Conservation (phyloP, 35 echinoderm and acorn worm genomes). For the Diadema setosum region DNA sequence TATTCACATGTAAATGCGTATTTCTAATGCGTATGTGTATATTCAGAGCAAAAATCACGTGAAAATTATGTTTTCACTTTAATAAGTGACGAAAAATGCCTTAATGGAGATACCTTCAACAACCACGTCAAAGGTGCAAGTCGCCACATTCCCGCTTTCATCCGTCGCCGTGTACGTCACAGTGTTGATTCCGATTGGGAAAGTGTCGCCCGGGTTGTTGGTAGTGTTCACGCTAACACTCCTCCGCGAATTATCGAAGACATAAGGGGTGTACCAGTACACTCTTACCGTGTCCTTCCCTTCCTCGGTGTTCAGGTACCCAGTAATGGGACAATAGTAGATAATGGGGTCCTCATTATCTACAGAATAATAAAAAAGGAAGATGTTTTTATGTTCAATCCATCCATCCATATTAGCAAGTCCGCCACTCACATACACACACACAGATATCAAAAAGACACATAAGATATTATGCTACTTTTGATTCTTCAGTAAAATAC, state of each 20-base stretch:
- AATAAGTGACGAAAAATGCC: no score
- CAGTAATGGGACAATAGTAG: not conserved
- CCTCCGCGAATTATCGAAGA: not conserved
- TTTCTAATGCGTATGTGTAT: no score
- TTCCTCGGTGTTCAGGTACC: not conserved
- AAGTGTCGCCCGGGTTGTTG: not conserved
- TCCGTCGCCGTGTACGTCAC: slow-evolving; percentile 32
- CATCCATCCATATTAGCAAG: no score
- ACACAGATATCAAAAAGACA: no score
- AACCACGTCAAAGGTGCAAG: not conserved
- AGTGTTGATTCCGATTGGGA: slow-evolving; percentile 16
- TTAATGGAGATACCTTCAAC: slow-evolving; percentile 20
- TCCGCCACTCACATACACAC: no score
- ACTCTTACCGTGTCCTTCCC: not conserved
- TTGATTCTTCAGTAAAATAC: no score
- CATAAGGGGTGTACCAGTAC: not conserved
- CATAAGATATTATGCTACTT: no score
- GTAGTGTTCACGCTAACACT: not conserved
- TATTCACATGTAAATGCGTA: no score
- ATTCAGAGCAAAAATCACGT: no score
- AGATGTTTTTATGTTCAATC: no score
- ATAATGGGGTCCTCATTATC: not conserved
- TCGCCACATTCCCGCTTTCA: not conserved
- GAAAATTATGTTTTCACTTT: no score
- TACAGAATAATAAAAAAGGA: not conserved